These are phyloP conservation scores for Pleuronectes platessa DNA, from an alignment of 2,113 vertebrate genomes.

Conservation along the genomic window DNA sequence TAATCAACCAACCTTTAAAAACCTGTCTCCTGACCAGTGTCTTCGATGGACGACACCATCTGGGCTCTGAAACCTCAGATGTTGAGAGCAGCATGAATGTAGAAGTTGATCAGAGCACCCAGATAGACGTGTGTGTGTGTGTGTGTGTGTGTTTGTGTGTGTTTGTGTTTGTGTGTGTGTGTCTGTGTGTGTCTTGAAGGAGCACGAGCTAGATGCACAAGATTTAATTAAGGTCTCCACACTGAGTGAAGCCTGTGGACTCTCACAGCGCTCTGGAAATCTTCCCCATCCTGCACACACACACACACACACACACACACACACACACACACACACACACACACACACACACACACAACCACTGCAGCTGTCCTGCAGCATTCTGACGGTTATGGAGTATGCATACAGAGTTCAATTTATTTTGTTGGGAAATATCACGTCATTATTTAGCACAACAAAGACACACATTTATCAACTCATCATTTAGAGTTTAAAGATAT, in stretches of 20 bases:
- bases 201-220: constrained; percentile 4
- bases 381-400: not conserved
- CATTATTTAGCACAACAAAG: no score
- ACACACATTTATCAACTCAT: no score
- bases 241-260: constrained; percentile 22
- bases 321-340: constrained; percentile 15
- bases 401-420: not conserved
- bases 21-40: not conserved
- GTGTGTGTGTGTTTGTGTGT: no score
- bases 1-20: not conserved
- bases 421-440: no score
- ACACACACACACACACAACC: constrained; percentile 3
- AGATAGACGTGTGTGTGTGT: constrained; percentile 3
- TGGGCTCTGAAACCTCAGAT: not conserved
- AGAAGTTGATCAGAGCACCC: not conserved
- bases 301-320: constrained; percentile 16
- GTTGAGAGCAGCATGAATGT: not conserved
- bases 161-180: not conserved
- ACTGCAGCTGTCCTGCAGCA: constrained; percentile 15
- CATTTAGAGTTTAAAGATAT: no score
- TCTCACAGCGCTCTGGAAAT: constrained; percentile 27
- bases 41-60: not conserved
- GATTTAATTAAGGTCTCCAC: constrained; percentile 36
- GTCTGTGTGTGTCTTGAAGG: constrained; percentile 12
- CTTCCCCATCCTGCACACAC: constrained; percentile 18